Base-by-base conservation (phyloP, 2,113 vertebrate genomes). In the Caretta caretta region DNA sequence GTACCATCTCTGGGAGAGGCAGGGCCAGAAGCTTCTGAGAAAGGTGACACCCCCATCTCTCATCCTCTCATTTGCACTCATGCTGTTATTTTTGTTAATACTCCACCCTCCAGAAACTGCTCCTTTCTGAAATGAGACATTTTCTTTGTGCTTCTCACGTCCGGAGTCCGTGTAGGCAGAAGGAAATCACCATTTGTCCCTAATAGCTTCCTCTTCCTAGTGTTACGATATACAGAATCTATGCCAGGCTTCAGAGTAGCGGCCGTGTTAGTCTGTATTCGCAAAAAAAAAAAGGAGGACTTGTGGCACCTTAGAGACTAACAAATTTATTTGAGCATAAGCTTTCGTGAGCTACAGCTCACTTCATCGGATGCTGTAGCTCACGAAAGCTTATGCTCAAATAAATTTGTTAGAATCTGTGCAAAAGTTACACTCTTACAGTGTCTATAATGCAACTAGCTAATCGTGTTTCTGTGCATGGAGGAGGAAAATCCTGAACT, bases 141-240 rank as follows among this genome's bases (percentile, higher is more conserved):
- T 69, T 56, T 81, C 42, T 8, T 78, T 78, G 24, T 13, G 72
- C 42, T 11, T 11, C 38, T 27, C 22, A 10, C 46, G 38, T 46
- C 42, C 12, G 5, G 38, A 76, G 72, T 38, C 24, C 13, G 20
- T 12, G 69, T 7, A 16, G 24, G 8, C 8, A 38, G n/a, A n/a
- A 87, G 78, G 8, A 19, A 50, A 54, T 35, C 3, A 42, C 4
- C 0, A 0, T 12, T 80, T 89, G 84, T 8, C 31, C 5, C 4
- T 10, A 1, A 46, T 65, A n/a, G 25, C 53, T 83, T 5, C n/a
- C 42, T 31, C 12, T 3, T 19, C 24, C 38, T 82, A 42, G 11
- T 24, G 14, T 56, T 51, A 80, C 42, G 49, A 84, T 94, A 75
- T 5, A 49, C 4, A 3, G 3, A 49, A 83, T 49, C 83, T n/a